These are phyloP conservation scores for Coilia nasus DNA, from an alignment of 2,797 vertebrate genomes.

Conservation along the genomic window DNA sequence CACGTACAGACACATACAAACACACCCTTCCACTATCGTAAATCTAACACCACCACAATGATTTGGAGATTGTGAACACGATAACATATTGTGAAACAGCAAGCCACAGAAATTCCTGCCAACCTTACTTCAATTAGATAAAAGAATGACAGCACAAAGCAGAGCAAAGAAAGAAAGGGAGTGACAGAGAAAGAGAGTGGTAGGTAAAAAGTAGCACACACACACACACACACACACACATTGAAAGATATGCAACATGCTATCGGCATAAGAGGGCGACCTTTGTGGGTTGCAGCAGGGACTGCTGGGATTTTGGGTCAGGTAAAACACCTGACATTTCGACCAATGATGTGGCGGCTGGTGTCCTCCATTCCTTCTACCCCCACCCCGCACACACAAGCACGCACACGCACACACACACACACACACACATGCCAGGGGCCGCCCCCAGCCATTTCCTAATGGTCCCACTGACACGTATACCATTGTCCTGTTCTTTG, in stretches of 20 bases:
- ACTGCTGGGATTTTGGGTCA: constrained; percentile 54
- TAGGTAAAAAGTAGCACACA: constrained; percentile 56
- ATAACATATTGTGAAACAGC: constrained; percentile 90
- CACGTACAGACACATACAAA: constrained; percentile 47
- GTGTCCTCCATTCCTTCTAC: constrained; percentile 71
- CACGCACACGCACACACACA: constrained; percentile 57
- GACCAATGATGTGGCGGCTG: not conserved
- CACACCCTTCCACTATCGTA: constrained; percentile 77
- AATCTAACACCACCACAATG: constrained; percentile 86
- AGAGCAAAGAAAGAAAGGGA: constrained; percentile 43
- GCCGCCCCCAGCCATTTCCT: constrained; percentile 66
- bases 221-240: not conserved
- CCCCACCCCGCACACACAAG: constrained; percentile 65
- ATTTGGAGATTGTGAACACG: constrained; percentile 91
- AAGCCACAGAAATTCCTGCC: constrained; percentile 84
- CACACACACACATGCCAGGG: constrained; percentile 58
- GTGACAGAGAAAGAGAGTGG: constrained; percentile 36
- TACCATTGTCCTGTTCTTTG: constrained; percentile 78
- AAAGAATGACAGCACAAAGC: constrained; percentile 65
- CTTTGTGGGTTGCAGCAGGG: constrained; percentile 43
- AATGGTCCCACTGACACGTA: constrained; percentile 82
- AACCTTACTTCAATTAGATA: constrained; percentile 81
- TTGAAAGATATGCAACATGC: constrained; percentile 36
- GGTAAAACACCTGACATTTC: constrained; percentile 62
- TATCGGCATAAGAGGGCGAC: constrained; percentile 49